Conservation (phyloP, 2,113 vertebrate species). For the Phalacrocorax carbo region DNA sequence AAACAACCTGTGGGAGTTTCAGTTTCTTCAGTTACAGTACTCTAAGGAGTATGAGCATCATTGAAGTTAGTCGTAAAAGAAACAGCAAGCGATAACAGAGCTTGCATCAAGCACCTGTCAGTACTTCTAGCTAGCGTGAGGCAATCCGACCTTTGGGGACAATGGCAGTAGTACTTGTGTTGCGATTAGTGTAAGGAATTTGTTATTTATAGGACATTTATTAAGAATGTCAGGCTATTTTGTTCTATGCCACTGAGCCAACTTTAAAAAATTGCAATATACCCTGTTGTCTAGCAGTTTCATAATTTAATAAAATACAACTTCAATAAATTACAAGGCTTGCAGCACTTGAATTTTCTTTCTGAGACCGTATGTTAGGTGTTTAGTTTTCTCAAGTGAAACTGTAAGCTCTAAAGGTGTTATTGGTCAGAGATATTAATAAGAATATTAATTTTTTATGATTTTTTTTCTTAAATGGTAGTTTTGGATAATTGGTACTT, state of each 20-base stretch:
- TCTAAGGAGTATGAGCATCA: background rate
- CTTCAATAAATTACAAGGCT: background rate
- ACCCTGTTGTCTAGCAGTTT: background rate
- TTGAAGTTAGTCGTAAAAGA: background rate
- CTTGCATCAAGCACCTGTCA: background rate
- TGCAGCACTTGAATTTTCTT: background rate
- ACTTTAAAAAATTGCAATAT: background rate
- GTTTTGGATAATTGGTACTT: background rate
- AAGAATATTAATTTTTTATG: background rate
- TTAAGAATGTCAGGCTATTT: background rate
- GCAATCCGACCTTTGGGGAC: background rate
- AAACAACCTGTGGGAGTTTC: slow-evolving; percentile 21
- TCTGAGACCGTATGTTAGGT: background rate
- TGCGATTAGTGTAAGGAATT: background rate
- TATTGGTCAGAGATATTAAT: background rate
- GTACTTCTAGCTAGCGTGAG: background rate
- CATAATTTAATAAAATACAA: background rate
- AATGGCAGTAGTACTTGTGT: background rate
- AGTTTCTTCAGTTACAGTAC: slow-evolving; percentile 43
- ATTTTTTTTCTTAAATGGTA: background rate
- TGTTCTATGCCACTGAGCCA: background rate
- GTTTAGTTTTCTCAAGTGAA: background rate
- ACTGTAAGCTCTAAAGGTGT: background rate
- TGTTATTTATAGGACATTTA: background rate
- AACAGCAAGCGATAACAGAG: background rate